Evolutionary conservation across 2,113 vertebrate genomes (phyloP), one percentile per base, ranked within the genome.

Genomic region (Pollimyrus isidori): DNA sequence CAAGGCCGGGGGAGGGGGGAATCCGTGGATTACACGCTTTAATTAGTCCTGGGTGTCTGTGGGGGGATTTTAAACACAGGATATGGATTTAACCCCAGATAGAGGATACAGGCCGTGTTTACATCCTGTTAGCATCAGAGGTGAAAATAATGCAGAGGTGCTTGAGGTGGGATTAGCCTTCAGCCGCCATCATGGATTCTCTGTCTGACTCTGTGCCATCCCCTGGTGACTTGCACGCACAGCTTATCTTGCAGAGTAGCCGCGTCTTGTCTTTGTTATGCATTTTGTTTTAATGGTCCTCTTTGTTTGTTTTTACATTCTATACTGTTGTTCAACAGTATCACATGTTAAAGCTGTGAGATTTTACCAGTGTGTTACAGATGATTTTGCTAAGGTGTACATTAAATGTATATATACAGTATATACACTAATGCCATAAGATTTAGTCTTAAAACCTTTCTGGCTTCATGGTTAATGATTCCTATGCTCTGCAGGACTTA

Each of bases 1-100:
- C 21, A 10, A 10, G 4, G 1, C 23, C 45, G 4, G 45, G 42
- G 52, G 39, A 49, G 53, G 39, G 17, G 48, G 39, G 50, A 48
- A 35, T 86, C 21, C 56, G 26, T 73, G 84, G 73, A 84, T 83
- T 83, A 58, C 30, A 23, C 26, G 46, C 73, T 45, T 73, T 73
- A 87, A 89, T 87, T 87, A 89, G 58, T 65, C 21, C n/a, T 86
- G 13, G 15, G 42, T 26, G 48, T 53, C 56, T 58, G 80, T 73
- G 39, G 87, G n/a, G 45, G 58, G 88, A 35, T 86, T 86, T 86
- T 50, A 85, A 86, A 49, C n/a, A 86, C 49, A 65, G 49, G 42
- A 73, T 26, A 73, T 84, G 26, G 89, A 26, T 73, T 65, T 86
- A 87, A 50, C 45, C 49, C 46, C 35, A 11, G 48, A 42, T 23